phyloP scores from a whole-genome alignment of 2,113 vertebrate genomes.

The Sigmodon hispidus region DNA sequence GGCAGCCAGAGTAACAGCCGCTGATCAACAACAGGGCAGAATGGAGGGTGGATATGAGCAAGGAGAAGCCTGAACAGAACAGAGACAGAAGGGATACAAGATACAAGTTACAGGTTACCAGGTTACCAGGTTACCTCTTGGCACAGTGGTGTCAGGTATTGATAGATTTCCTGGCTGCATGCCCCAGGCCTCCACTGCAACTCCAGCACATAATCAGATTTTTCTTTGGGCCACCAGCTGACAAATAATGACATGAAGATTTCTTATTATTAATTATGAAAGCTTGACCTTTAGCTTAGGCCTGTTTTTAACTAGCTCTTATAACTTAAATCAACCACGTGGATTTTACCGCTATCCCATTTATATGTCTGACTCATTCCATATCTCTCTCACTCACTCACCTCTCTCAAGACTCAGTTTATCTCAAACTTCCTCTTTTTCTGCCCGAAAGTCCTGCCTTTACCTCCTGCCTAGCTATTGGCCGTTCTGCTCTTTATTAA shows the following conservation, averaged over 20 bases:
- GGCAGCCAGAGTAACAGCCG: background rate
- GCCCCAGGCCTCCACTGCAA: too few species aligned
- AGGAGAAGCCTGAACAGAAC: background rate
- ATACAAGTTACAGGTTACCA: background rate
- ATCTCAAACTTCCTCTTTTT: background rate
- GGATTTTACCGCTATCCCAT: background rate
- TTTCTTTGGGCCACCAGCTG: background rate
- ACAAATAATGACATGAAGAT: background rate
- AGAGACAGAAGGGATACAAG: background rate
- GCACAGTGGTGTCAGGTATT: background rate
- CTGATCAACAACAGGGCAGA: background rate
- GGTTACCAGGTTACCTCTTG: background rate
- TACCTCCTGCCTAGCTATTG: background rate
- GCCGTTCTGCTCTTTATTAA: background rate
- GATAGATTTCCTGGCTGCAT: background rate
- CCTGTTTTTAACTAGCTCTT: background rate
- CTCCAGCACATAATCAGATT: background rate
- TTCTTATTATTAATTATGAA: background rate
- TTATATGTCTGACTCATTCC: background rate
- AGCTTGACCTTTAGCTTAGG: background rate
- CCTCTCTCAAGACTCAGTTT: background rate
- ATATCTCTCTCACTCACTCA: too few species aligned
- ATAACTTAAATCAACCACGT: background rate
- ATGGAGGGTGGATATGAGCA: fast-evolving
- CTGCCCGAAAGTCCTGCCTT: background rate